A percentile compares a stretch with the other conserved stretches of the same genome.
Conservation (phyloP, 2,113 vertebrate genomes). For the Chamaetylas fuelleborni region DNA sequence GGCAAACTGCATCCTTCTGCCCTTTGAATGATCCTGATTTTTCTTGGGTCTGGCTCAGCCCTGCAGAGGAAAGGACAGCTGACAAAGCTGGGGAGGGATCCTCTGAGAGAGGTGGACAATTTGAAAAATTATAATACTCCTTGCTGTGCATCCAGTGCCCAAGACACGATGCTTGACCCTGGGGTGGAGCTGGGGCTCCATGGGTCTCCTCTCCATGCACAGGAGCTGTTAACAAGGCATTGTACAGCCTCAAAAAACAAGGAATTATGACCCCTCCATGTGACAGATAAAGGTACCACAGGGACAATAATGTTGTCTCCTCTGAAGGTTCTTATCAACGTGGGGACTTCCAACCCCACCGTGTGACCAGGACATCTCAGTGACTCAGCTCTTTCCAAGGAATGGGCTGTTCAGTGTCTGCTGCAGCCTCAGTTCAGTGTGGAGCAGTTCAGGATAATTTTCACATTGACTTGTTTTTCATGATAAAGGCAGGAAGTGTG, state of each 20-base stretch:
- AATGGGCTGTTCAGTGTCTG: neutral
- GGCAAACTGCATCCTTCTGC: slow-evolving; percentile 3
- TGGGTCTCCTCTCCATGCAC: neutral
- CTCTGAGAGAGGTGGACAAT: neutral
- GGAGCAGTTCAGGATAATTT: neutral
- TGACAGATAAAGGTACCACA: neutral
- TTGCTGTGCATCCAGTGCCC: neutral
- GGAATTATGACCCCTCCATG: neutral
- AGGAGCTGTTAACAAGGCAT: neutral
- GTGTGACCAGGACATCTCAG: neutral
- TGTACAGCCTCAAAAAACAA: neutral
- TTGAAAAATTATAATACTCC: neutral
- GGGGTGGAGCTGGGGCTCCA: neutral
- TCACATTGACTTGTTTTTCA: neutral
- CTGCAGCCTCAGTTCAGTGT: neutral
- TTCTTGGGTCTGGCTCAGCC: neutral
- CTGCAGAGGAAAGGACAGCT: neutral
- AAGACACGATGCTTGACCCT: neutral
- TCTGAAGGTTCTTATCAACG: accelerated
- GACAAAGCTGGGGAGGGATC: neutral
- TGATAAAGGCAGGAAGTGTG: neutral
- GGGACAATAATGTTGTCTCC: accelerated
- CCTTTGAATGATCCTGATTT: neutral
- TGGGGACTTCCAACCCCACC: accelerated
- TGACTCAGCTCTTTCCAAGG: neutral